phyloP scores from a whole-genome alignment of 2,888 invertebrate species.

The Scaptomyza tumidula region DNA sequence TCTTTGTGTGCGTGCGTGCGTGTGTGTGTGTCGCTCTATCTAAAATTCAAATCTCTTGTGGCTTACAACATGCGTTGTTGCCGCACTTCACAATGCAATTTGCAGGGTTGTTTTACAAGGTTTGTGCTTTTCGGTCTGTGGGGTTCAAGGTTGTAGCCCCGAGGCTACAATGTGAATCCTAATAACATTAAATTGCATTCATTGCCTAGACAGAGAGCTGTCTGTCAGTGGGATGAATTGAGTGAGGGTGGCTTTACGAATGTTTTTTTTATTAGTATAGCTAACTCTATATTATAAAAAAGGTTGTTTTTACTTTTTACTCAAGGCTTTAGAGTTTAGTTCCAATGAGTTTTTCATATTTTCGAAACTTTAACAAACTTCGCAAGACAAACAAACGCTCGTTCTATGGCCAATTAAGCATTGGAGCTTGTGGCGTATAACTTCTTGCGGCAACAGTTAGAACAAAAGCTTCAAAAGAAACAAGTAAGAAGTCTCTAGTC shows the following conservation, averaged over 20 bases:
- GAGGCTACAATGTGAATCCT: slow-evolving; percentile 38
- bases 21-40: slow-evolving; percentile 57
- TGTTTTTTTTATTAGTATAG: background rate
- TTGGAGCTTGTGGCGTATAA: slow-evolving; percentile 21
- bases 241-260: slow-evolving; percentile 13
- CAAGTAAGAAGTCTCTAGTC: too few relatives aligned
- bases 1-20: slow-evolving; percentile 11
- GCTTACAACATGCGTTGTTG: slow-evolving; percentile 57
- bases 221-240: slow-evolving; percentile 32
- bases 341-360: background rate
- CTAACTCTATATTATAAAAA: too few relatives aligned
- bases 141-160: slow-evolving; percentile 67
- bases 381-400: slow-evolving; percentile 46
- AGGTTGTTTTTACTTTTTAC: background rate
- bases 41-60: slow-evolving; percentile 79
- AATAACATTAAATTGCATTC: slow-evolving; percentile 72
- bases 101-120: slow-evolving; percentile 55
- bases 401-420: slow-evolving; percentile 55
- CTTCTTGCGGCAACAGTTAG: slow-evolving; percentile 55
- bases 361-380: slow-evolving; percentile 32
- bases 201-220: slow-evolving; percentile 43
- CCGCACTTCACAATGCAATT: slow-evolving; percentile 69
- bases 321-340: background rate
- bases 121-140: slow-evolving; percentile 11
- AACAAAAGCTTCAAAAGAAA: slow-evolving; percentile 54